Conservation (phyloP, 2,888 invertebrate species). For the Megaustenia siamemsis region DNA sequence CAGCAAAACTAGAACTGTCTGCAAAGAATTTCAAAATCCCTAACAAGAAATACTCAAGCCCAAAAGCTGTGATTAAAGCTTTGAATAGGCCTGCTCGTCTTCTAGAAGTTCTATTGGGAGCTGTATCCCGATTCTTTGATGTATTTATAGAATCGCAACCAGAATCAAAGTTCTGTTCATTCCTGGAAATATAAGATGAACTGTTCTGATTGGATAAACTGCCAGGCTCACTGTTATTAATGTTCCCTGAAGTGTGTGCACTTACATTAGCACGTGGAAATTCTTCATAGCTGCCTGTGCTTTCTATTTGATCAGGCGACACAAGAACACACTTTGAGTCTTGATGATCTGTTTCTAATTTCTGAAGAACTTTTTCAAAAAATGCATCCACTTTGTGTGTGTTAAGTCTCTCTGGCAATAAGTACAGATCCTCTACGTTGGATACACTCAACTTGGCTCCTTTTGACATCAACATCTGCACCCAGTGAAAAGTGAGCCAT, state of each 20-base stretch:
- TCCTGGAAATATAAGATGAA: neutral
- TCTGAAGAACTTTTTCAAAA: slow-evolving; percentile 62
- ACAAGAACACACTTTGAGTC: neutral
- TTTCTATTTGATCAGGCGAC: slow-evolving; percentile 1
- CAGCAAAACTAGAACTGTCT: slow-evolving; percentile 91
- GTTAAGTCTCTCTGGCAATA: slow-evolving; percentile 72
- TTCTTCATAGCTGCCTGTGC: slow-evolving; percentile 28
- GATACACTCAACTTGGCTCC: slow-evolving; percentile 82
- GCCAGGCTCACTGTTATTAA: too few species aligned
- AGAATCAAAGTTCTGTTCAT: neutral
- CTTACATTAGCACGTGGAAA: neutral
- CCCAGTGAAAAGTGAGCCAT: slow-evolving; percentile 92
- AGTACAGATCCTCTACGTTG: slow-evolving; percentile 80
- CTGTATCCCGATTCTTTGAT: neutral
- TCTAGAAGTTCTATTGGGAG: neutral
- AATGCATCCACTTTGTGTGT: slow-evolving; percentile 68
- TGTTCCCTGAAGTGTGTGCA: neutral
- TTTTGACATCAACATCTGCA: slow-evolving; percentile 87
- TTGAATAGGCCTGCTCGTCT: slow-evolving; percentile 60
- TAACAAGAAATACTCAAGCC: slow-evolving; percentile 75
- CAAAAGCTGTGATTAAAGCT: slow-evolving; percentile 75
- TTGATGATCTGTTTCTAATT: neutral
- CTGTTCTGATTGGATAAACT: neutral
- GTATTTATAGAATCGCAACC: neutral
- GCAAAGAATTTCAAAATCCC: slow-evolving; percentile 85